phyloP scores from a whole-genome alignment of 2,113 vertebrate genomes.

The Blennius ocellaris region DNA sequence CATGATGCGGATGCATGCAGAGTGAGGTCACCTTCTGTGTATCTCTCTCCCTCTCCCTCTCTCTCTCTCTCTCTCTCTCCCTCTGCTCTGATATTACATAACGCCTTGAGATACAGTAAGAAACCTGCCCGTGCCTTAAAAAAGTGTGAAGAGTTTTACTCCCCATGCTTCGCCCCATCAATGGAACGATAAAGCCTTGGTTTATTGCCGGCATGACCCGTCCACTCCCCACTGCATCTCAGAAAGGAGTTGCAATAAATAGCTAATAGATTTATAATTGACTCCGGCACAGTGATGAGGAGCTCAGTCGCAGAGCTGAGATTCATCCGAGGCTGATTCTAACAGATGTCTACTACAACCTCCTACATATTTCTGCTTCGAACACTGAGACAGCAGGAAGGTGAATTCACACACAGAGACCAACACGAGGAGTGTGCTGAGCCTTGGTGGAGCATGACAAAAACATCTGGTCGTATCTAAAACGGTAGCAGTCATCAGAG shows the following conservation, averaged over 20 bases:
- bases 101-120: slow-evolving; percentile 14
- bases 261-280: background rate
- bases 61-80: too few species aligned
- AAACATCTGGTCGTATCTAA: slow-evolving; percentile 55
- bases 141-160: background rate
- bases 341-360: slow-evolving; percentile 49
- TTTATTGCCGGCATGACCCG: background rate
- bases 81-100: slow-evolving; percentile 34
- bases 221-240: background rate
- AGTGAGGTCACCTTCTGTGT: slow-evolving; percentile 41
- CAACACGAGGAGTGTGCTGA: slow-evolving; percentile 16
- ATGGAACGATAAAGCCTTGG: background rate
- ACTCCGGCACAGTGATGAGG: background rate
- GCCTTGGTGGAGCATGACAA: slow-evolving; percentile 25
- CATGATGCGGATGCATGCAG: slow-evolving; percentile 20
- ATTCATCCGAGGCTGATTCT: slow-evolving; percentile 15
- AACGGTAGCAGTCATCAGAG: slow-evolving; percentile 36
- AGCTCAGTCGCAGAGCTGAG: slow-evolving; percentile 12
- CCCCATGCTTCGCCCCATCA: background rate
- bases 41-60: background rate
- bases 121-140: slow-evolving; percentile 1
- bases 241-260: slow-evolving; percentile 9
- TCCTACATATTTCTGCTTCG: slow-evolving; percentile 38
- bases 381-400: slow-evolving; percentile 39
- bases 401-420: slow-evolving; percentile 25